Evolutionary conservation across 2,888 invertebrate species (phyloP).

Genomic region (Dryobotodes eremita): DNA sequence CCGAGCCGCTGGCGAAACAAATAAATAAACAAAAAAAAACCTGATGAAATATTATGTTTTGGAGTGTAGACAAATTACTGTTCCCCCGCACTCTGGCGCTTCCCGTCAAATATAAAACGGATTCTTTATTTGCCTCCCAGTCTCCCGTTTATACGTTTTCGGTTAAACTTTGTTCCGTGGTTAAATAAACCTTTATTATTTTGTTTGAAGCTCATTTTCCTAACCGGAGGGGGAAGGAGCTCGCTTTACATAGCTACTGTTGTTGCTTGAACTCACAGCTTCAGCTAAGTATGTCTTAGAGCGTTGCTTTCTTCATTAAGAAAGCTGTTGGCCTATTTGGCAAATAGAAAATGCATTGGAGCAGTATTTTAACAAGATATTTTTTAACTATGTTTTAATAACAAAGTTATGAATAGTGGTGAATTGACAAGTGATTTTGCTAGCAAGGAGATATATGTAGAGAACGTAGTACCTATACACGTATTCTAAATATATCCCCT

Average conservation of each 20-base stretch:
- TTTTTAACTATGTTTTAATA: no score
- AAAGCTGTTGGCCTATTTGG: neutral
- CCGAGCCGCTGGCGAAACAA: slow-evolving; percentile 61
- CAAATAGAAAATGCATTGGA: neutral
- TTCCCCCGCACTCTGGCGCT: slow-evolving; percentile 55
- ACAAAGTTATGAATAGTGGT: no score
- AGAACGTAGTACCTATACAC: no score
- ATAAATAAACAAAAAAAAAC: slow-evolving; percentile 65
- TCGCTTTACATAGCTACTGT: slow-evolving; percentile 23
- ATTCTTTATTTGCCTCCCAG: slow-evolving; percentile 67
- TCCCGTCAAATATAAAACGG: slow-evolving; percentile 68
- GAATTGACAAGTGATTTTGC: neutral
- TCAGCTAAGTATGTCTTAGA: slow-evolving; percentile 8
- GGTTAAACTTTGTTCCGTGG: slow-evolving; percentile 66
- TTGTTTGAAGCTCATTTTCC: slow-evolving; percentile 70
- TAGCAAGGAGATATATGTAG: no score
- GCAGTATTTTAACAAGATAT: neutral
- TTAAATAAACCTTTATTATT: slow-evolving; percentile 73
- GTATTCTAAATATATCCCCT: neutral
- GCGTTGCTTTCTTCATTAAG: slow-evolving; percentile 15
- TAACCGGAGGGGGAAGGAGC: slow-evolving; percentile 54
- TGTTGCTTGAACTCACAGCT: slow-evolving; percentile 16
- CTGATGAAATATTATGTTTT: slow-evolving; percentile 70
- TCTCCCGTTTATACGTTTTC: slow-evolving; percentile 67
- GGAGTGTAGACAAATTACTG: slow-evolving; percentile 68